phyloP scores from a whole-genome alignment of 2,797 vertebrate species.

The Siniperca undulata region DNA sequence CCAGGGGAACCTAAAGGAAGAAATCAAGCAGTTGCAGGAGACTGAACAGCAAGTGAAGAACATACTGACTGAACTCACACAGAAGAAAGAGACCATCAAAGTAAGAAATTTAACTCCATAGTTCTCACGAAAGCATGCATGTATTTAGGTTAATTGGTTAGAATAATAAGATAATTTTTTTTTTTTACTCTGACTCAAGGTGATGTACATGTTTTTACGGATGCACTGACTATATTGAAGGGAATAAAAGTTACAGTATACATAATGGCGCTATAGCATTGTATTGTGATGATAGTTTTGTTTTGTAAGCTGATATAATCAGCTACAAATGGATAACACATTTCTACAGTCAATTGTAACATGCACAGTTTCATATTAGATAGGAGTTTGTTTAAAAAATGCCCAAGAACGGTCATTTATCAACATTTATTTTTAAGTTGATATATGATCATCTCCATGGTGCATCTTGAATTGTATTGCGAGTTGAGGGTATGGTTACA shows the following conservation, averaged over 20 bases:
- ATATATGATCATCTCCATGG: not conserved
- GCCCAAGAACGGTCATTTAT: not conserved
- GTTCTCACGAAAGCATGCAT: not conserved
- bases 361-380: not conserved
- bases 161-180: not conserved
- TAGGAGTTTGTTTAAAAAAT: not conserved
- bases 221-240: not conserved
- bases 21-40: conserved; percentile 81
- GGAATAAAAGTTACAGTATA: not conserved
- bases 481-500: not conserved
- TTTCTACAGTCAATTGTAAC: not conserved
- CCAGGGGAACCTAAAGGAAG: conserved; percentile 81
- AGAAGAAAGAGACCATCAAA: conserved; percentile 74
- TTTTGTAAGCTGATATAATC: not conserved
- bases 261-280: not conserved
- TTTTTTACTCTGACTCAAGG: not conserved
- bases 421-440: not conserved
- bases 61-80: conserved; percentile 69
- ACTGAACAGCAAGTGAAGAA: conserved; percentile 71
- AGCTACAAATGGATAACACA: not conserved
- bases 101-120: conserved; percentile 58
- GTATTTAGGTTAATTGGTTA: not conserved
- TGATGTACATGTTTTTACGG: not conserved
- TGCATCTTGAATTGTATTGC: not conserved
- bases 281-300: not conserved